phyloP scores from a whole-genome alignment of 1,140 invertebrate genomes.

The Eulimnadia texana region DNA sequence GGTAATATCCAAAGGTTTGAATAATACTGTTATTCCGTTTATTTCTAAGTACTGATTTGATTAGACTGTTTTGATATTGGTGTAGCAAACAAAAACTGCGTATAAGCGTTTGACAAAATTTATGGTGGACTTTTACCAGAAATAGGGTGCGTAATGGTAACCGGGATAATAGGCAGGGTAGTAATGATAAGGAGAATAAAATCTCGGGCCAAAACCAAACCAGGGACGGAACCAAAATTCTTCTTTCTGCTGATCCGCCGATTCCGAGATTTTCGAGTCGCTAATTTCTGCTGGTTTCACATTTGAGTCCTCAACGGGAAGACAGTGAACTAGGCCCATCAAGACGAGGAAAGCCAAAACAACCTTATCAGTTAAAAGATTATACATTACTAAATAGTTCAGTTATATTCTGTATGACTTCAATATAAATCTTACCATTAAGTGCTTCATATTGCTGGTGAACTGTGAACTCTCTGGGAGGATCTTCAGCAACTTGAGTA shows the following conservation, averaged over 20 bases:
- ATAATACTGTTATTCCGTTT: too few relatives aligned
- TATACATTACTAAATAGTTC: neutral
- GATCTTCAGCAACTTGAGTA: neutral
- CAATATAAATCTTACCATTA: neutral
- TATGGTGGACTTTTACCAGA: neutral
- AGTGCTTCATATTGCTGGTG: neutral
- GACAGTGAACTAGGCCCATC: neutral
- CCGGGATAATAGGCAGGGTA: neutral
- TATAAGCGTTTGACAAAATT: too few relatives aligned
- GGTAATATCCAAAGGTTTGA: too few relatives aligned
- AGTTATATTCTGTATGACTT: neutral
- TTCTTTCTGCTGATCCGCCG: neutral
- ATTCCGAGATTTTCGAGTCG: neutral
- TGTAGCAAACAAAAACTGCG: too few relatives aligned
- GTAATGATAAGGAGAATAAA: neutral
- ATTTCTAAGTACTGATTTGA: too few relatives aligned
- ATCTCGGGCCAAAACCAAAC: neutral
- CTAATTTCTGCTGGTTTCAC: too few relatives aligned
- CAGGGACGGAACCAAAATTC: neutral
- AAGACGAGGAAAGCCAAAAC: neutral
- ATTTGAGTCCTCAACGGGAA: too few relatives aligned
- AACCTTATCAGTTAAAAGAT: neutral
- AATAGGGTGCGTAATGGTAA: neutral
- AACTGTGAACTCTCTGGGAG: neutral
- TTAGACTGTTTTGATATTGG: too few relatives aligned